Evolutionary conservation across 2,888 invertebrate genomes (phyloP).

Genomic region (Ormyrus pomaceus): DNA sequence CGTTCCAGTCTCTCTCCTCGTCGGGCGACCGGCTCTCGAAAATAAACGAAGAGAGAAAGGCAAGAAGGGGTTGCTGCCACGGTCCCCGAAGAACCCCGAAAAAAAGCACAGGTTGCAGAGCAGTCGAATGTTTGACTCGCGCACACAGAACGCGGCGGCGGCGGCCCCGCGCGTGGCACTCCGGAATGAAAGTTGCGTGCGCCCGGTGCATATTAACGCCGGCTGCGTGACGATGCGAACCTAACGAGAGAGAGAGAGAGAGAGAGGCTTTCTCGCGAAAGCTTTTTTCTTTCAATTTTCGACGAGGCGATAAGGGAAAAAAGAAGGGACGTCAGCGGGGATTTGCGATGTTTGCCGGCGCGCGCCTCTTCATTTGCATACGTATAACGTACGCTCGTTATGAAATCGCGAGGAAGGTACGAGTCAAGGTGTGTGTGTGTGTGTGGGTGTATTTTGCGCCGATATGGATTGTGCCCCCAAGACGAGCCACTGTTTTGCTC

Average conservation of each 20-base stretch:
- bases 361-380: too few relatives aligned
- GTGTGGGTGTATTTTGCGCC: too few relatives aligned
- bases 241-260: not conserved
- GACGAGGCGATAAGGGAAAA: slow-evolving; percentile 39
- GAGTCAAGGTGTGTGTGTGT: too few relatives aligned
- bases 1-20: too few relatives aligned
- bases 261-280: not conserved
- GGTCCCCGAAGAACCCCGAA: not conserved
- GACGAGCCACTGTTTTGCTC: too few relatives aligned
- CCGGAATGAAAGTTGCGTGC: slow-evolving; percentile 39
- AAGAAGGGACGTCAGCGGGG: not conserved
- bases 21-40: too few relatives aligned
- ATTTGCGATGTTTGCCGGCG: too few relatives aligned
- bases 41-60: too few relatives aligned
- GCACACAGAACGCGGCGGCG: not conserved
- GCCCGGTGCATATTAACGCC: slow-evolving; percentile 45
- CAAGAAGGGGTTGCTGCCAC: too few relatives aligned
- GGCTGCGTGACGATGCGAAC: slow-evolving; percentile 6
- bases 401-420: too few relatives aligned
- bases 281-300: slow-evolving; percentile 47
- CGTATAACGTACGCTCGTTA: too few relatives aligned
- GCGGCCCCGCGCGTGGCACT: not conserved
- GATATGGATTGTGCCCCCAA: too few relatives aligned
- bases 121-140: slow-evolving; percentile 13
- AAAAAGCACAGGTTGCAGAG: not conserved